Evolutionary conservation across 2,113 vertebrate species (phyloP).

Genomic region (Trogon surrucura): DNA sequence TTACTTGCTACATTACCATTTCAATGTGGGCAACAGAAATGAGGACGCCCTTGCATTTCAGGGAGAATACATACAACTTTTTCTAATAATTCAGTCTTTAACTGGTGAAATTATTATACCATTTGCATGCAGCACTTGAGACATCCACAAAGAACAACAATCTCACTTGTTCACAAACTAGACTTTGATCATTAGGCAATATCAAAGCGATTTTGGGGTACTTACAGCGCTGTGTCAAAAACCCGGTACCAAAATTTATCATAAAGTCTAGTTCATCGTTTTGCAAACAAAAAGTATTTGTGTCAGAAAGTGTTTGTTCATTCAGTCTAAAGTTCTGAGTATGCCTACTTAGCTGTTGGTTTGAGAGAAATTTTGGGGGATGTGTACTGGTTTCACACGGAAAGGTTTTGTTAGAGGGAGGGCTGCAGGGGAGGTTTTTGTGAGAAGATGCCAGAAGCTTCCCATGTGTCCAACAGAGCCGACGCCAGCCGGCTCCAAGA

Average conservation of each 20-base stretch:
- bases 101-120: neutral
- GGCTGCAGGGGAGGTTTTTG: neutral
- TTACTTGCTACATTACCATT: neutral
- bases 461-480: neutral
- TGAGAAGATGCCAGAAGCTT: neutral
- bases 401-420: neutral
- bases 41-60: neutral
- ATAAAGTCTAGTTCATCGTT: neutral
- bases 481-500: neutral
- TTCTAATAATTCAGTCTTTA: neutral
- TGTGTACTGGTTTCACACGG: neutral
- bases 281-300: neutral
- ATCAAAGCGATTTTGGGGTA: neutral
- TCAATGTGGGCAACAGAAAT: neutral
- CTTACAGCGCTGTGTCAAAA: neutral
- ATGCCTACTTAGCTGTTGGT: neutral
- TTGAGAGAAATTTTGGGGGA: neutral
- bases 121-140: neutral
- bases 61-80: neutral
- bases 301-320: neutral
- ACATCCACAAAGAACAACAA: neutral
- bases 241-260: neutral
- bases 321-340: neutral
- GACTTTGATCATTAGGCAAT: too few relatives aligned
- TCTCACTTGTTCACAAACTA: neutral